Evolutionary conservation across 1,140 invertebrate species (phyloP).

Genomic region (Odontomachus brunneus): DNA sequence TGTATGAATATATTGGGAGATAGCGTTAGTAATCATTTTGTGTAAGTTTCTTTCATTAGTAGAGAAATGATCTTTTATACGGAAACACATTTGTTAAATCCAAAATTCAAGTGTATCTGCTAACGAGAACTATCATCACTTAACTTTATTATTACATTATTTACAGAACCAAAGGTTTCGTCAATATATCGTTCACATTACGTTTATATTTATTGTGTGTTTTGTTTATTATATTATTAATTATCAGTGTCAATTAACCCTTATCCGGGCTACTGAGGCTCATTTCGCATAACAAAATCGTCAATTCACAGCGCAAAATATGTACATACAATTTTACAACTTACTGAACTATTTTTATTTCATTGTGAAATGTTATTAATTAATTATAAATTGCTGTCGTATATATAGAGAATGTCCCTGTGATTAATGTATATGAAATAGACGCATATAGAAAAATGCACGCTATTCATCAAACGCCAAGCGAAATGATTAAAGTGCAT

Average conservation of each 20-base stretch:
- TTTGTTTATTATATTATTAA: slow-evolving; percentile 22
- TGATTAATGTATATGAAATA: not conserved
- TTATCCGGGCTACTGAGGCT: slow-evolving; percentile 65
- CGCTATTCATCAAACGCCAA: slow-evolving; percentile 1
- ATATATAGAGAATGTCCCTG: not conserved
- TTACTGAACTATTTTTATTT: not conserved
- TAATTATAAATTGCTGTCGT: not conserved
- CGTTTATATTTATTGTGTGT: slow-evolving; percentile 4
- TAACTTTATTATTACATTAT: slow-evolving; percentile 35
- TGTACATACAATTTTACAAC: not conserved
- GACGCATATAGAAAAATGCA: too few relatives aligned
- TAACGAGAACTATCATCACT: not conserved
- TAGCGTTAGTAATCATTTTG: slow-evolving; percentile 93
- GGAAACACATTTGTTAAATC: not conserved
- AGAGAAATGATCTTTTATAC: slow-evolving; percentile 6
- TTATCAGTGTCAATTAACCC: slow-evolving; percentile 63
- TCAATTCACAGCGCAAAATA: not conserved
- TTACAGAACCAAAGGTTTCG: not conserved
- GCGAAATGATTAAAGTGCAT: not conserved
- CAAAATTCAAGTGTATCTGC: not conserved
- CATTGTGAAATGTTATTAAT: not conserved
- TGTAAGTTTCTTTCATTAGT: slow-evolving; percentile 87
- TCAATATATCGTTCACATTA: slow-evolving; percentile 21
- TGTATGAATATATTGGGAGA: slow-evolving; percentile 91
- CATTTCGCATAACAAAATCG: slow-evolving; percentile 10